These are phyloP conservation scores for Drepanosiphum platanoidis DNA, from an alignment of 2,888 invertebrate genomes.

Conservation along the genomic window DNA sequence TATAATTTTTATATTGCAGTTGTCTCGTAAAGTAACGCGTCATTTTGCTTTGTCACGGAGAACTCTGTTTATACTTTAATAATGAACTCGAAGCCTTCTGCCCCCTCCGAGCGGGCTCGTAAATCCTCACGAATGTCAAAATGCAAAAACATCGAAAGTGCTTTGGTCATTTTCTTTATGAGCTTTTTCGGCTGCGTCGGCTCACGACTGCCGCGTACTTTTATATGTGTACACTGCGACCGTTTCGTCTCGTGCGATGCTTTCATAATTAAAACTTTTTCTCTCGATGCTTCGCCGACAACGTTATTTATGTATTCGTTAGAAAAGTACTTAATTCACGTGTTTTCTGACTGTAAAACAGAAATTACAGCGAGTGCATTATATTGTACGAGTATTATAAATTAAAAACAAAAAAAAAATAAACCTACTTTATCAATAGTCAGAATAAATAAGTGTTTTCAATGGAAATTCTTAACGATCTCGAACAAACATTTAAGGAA, in stretches of 20 bases:
- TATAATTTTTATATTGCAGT: conserved; percentile 25
- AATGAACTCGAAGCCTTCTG: conserved; percentile 15
- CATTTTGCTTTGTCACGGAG: conserved; percentile 27
- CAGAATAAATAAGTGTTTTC: no score
- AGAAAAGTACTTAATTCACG: background rate
- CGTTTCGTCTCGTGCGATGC: background rate
- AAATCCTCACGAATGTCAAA: conserved; percentile 46
- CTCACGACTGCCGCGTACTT: background rate
- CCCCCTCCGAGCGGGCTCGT: conserved; percentile 22
- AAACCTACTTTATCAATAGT: no score
- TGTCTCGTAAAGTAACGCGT: conserved; percentile 16
- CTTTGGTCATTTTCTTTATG: conserved; percentile 49
- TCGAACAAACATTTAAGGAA: no score
- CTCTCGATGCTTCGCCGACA: background rate
- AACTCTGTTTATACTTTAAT: conserved; percentile 37
- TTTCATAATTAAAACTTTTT: conserved; percentile 33
- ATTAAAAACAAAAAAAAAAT: no score
- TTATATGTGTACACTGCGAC: background rate
- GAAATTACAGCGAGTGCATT: background rate
- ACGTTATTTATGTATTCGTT: background rate
- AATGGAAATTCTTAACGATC: no score
- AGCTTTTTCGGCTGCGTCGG: conserved; percentile 11
- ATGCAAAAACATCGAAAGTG: conserved; percentile 35
- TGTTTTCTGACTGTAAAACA: background rate
- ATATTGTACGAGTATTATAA: background rate